Evolutionary conservation across 2,113 vertebrate species (phyloP).

Genomic region (Patagioenas fasciata): DNA sequence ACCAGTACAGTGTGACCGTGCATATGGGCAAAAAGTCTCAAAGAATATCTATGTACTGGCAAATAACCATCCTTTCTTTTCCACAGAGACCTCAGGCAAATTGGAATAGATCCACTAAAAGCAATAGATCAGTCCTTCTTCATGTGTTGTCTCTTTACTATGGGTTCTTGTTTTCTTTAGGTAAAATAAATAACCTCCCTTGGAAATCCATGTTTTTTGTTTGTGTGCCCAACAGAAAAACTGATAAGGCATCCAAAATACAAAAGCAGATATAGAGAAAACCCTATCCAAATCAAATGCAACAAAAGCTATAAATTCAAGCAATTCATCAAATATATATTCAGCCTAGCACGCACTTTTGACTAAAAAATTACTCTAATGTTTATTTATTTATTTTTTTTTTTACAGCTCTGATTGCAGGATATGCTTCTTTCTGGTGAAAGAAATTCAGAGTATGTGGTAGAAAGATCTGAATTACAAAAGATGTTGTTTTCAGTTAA

Average conservation of each 20-base stretch:
- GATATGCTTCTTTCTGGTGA: background rate
- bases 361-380: background rate
- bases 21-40: background rate
- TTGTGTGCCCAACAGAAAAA: background rate
- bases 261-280: background rate
- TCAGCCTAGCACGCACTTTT: background rate
- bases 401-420: background rate
- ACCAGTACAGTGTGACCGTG: background rate
- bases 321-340: background rate
- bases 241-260: background rate
- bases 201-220: background rate
- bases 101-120: background rate
- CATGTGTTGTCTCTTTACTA: background rate
- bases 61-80: background rate
- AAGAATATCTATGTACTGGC: background rate
- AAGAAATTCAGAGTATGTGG: background rate
- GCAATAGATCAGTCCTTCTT: background rate
- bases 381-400: fast-evolving
- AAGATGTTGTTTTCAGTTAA: background rate
- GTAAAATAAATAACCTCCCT: background rate
- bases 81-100: background rate
- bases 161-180: background rate
- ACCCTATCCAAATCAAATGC: background rate
- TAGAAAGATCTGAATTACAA: background rate
- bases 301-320: background rate